These are phyloP conservation scores for Probaryconus sp. DNA, from an alignment of 1,140 invertebrate species.

Conservation along the genomic window DNA sequence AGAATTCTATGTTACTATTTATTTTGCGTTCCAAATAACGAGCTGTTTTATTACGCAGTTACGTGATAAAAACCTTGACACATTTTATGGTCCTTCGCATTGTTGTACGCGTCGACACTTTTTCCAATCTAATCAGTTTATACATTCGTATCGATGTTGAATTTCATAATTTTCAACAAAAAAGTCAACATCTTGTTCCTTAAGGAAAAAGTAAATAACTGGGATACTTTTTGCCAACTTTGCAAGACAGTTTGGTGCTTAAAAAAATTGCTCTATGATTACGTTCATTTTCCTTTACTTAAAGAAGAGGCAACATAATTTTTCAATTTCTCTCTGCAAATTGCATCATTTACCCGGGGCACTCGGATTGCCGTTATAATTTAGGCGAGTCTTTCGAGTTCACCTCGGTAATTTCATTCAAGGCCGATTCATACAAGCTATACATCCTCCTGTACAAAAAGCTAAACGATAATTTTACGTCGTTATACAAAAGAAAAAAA, in stretches of 20 bases:
- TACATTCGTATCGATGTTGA: too few species aligned
- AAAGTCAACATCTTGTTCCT: neutral
- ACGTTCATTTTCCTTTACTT: constrained; percentile 6
- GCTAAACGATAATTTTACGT: neutral
- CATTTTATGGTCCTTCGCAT: constrained; percentile 31
- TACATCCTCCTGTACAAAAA: neutral
- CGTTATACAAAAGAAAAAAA: neutral
- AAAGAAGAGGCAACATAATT: constrained; percentile 22
- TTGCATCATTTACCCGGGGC: constrained; percentile 6
- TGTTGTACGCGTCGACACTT: constrained; percentile 25
- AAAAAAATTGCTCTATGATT: constrained; percentile 13
- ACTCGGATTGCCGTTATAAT: constrained; percentile 9
- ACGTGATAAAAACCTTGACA: constrained; percentile 37
- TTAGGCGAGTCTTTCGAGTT: constrained; percentile 1
- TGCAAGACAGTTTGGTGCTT: neutral
- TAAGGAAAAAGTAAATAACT: constrained; percentile 35
- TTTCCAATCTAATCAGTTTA: constrained; percentile 45
- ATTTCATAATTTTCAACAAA: too few species aligned
- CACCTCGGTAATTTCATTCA: neutral
- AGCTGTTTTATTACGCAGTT: constrained; percentile 16
- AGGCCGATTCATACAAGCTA: neutral
- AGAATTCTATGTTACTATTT: constrained; percentile 5
- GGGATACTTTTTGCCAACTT: neutral
- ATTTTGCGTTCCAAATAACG: constrained; percentile 33
- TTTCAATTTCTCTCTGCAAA: constrained; percentile 19